Base-by-base conservation (phyloP, 2,888 invertebrate species). In the Hemistola chrysoprasaria region DNA sequence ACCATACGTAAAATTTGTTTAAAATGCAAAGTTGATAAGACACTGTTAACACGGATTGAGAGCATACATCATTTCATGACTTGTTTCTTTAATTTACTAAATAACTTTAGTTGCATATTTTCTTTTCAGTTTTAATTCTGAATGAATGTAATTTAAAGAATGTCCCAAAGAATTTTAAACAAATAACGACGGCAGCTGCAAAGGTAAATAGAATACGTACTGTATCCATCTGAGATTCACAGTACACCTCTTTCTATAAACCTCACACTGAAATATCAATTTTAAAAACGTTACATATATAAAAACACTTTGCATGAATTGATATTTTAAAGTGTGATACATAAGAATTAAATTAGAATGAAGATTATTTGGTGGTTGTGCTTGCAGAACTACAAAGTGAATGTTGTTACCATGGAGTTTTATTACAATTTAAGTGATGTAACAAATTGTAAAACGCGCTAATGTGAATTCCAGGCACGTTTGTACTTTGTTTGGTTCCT, bases 371-470 rank as follows among this genome's bases (percentile, higher is more conserved):
- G 29, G 42, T 51, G 53, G 58, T 63, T 75, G 59, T 49, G 57
- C 41, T 36, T 38, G 55, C 50, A 47, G 59, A 62, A 50, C 40
- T 60, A 50, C 40, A 37, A 49, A 60, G 63, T 58, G 69, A 73
- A 76, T 78, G 74, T 77, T n/a, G 78, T 82, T 81, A 77, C 80
- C 72, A 64, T 58, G 72, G 69, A 80, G 77, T 76, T 84, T 83
- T 82, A 84, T 83, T 83, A 84, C 82, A 84, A 84, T 85, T 82
- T 83, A 84, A 83, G 81, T 74, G 75, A 77, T 81, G 79, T 80
- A 78, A 85, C 83, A 83, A 85, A 85, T 85, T 83, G 82, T 85
- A 78, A 83, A 81, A 80, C 76, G 76, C 69, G 77, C 72, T 66
- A 73, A 78, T 72, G 71, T 56, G 75, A 71, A 85, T 83, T 85